Base-by-base conservation (phyloP, 2,888 invertebrate genomes). In the Sialis lutaria region DNA sequence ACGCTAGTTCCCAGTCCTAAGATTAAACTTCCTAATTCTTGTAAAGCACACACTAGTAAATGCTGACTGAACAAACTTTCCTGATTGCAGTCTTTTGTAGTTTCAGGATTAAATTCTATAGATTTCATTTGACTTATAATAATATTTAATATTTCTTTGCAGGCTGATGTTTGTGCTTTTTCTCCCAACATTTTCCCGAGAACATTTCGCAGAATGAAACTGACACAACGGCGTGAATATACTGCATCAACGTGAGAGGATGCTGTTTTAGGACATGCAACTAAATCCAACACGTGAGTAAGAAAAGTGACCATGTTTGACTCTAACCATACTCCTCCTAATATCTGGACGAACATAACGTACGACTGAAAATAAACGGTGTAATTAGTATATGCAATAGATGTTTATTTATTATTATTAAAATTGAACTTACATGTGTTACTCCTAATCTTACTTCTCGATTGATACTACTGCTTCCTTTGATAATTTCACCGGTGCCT, bases 181-280 rank as follows among this genome's bases (percentile, higher is more conserved):
- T 98, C 98, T 0, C 95, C 90, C 22, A 98, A 72, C 78, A 97
- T 82, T 62, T 89, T 86, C 0, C 97, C 95, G 35, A 97, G 73
- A 1, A 92, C 82, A 51, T 89, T 85, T 44, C 93, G 77, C 47
- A 97, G 69, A 54, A 97, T 91, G 64, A 93, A 98, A 62, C 88
- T 89, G 50, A 97, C 89, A 64, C 97, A 98, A 67, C 95, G 95
- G 54, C 97, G 79, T 1, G 96, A 93, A 63, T 96, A 95, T 2
- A 97, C 95, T 9, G 95, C 93, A 64, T 97, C 96, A 0, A 96
- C 93, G 60, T 98, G 97, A 0, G 92, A 91, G 9, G 89, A 88
- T 1, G 92, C 90, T 1, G 93, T 91, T 65, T 91, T 91, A 0
- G 95, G 93, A 67, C 92, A 93, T 1, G 92, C 90, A 22, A 96